A percentile compares a stretch with the other conserved stretches of the same genome.
Conservation (phyloP, 2,797 vertebrate species). For the Brachyrhaphis roseni region DNA sequence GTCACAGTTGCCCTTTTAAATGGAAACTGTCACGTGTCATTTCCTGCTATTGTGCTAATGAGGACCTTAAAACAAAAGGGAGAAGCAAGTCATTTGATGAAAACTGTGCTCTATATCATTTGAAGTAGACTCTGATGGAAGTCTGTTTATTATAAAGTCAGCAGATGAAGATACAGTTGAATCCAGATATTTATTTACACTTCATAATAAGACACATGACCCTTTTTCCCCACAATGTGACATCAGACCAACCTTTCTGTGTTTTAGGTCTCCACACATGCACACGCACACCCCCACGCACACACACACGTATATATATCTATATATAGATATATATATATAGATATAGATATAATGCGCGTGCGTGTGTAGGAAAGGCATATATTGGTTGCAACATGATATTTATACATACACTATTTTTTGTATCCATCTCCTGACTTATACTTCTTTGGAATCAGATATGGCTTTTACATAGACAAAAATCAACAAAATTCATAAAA, state of each 20-base stretch:
- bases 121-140: not conserved
- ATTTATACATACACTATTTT: too few relatives aligned
- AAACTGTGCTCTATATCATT: constrained; percentile 12
- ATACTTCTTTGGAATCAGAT: too few relatives aligned
- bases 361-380: too few relatives aligned
- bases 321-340: too few relatives aligned
- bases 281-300: too few relatives aligned
- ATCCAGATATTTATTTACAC: not conserved
- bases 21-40: constrained; percentile 56
- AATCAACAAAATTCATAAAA: constrained; percentile 28
- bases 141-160: constrained; percentile 3
- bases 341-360: too few relatives aligned
- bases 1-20: constrained; percentile 71
- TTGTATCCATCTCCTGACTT: too few relatives aligned
- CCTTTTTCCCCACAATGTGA: not conserved
- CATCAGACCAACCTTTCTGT: not conserved
- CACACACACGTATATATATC: too few relatives aligned
- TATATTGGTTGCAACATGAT: too few relatives aligned
- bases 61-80: constrained; percentile 38
- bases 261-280: not conserved
- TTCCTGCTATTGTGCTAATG: constrained; percentile 58
- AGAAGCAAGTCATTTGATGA: constrained; percentile 26
- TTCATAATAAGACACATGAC: not conserved
- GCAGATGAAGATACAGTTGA: not conserved
- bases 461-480: too few relatives aligned